Evolutionary conservation across 2,797 vertebrate genomes (phyloP), one percentile per base, ranked within the genome.

Genomic region (Rousettus madagascariensis): DNA sequence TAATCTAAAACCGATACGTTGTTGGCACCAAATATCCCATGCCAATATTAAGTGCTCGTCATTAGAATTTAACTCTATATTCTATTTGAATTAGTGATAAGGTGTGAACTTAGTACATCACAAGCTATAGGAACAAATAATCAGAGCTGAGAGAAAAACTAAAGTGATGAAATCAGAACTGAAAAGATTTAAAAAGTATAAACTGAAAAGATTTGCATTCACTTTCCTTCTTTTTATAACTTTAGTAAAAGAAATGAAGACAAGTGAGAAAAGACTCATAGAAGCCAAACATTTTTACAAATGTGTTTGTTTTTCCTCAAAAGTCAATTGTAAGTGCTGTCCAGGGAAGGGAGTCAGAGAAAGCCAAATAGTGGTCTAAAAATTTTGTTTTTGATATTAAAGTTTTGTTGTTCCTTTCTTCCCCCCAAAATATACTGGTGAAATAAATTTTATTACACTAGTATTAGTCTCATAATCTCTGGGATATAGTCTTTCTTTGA

Each of bases 231-330:
- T 77, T 43, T 84, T 96, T 90, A 84, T 93, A 95, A 94, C 55
- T 88, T 36, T 28, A 92, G 38, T 75, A 55, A 95, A 90, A 74
- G 15, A n/a, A 17, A 57, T 85, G 66, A 93, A 90, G 90, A 61
- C 86, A 80, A 80, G 19, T 16, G 57, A 74, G 30, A 75, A 65
- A 71, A 22, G 33, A 46, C 61, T 78, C 36, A 28, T 5, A 80
- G 43, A 92, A 84, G 69, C 49, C 90, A 96, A 38, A n/a, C 16
- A 15, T 78, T 89, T 83, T 77, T 43, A 38, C 49, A 83, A 61
- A 79, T 85, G 19, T 96, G 63, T 89, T 96, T 91, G 71, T 87
- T 95, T 96, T 96, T 96, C 72, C 92, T 97, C 85, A 96, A 96
- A 95, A 96, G 91, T 91, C 72, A 74, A 24, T 51, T 87, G 15